Percentiles rank a stretch among this genome's conserved stretches.
Evolutionary conservation across 2,797 vertebrate genomes (phyloP).

Genomic region (Protonibea diacanthus): DNA sequence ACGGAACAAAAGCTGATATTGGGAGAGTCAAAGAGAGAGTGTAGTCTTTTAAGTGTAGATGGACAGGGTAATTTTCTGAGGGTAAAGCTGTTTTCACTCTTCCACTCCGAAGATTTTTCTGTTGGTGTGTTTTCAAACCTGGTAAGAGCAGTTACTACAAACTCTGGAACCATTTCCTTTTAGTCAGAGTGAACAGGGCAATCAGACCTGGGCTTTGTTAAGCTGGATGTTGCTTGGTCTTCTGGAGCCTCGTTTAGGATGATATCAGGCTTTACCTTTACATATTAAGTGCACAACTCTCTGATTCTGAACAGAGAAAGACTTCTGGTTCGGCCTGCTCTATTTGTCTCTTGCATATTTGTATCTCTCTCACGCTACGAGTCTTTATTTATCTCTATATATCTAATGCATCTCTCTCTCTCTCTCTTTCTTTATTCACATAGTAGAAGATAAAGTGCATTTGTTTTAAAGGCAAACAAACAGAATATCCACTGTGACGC

Average conservation of each 20-base stretch:
- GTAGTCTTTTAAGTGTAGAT: constrained; percentile 16
- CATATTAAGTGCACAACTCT: background rate
- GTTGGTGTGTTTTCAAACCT: constrained; percentile 12
- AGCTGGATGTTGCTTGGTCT: background rate
- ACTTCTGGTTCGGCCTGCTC: background rate
- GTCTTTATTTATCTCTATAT: background rate
- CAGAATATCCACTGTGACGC: background rate
- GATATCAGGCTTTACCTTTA: background rate
- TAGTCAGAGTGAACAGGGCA: background rate
- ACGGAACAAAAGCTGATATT: constrained; percentile 29
- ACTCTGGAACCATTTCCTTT: background rate
- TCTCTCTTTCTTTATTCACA: background rate
- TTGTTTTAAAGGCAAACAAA: constrained; percentile 28
- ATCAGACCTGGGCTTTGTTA: background rate
- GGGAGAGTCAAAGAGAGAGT: background rate
- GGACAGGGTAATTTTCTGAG: constrained; percentile 31
- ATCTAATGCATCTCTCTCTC: background rate
- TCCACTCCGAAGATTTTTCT: constrained; percentile 5
- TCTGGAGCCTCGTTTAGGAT: background rate
- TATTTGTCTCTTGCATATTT: background rate
- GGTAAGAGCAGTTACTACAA: constrained; percentile 1
- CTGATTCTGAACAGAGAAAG: background rate
- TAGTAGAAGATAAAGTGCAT: constrained; percentile 14
- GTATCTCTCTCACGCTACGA: background rate
- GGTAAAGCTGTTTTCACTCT: constrained; percentile 39